Evolutionary conservation across 2,888 invertebrate species (phyloP), one percentile per base, ranked within the genome.

Genomic region (Parelbella ahira): DNA sequence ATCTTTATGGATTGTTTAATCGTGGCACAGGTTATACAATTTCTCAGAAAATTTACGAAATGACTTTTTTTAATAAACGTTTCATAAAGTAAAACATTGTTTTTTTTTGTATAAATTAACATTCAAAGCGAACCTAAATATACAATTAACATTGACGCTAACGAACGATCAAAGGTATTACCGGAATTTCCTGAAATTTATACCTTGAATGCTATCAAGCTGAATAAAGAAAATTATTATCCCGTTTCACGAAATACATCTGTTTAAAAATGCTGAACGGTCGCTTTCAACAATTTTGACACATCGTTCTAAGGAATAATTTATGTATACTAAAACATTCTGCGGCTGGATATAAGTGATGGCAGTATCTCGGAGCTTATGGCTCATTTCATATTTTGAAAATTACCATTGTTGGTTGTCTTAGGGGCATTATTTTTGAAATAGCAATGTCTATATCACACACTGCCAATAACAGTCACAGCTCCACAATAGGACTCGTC

Each of bases 201-300:
- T 30, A 29, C 1, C 7, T n/a, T 5, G 2, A 6, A 4, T 8
- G 9, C 6, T 8, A 18, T 29, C 9, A 9, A 29, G 29, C 23
- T 1, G 8, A n/a, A n/a, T n/a, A n/a, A 7, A 6, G 20, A 20
- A 32, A 7, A 32, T 9, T 3, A 5, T 32, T 20, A 9, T 19
- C 11, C 20, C 20, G 19, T 32, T 32, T 32, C 11, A 4, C 3
- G 19, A 30, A 8, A 9, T n/a, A 18, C 6, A 6, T 5, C 30
- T 10, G 19, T 30, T 19, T 6, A 5, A 9, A 4, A 32, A 32
- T 20, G 20, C 10, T 32, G 20, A 32, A 20, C 20, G 27, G 7
- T 20, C 7, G n/a, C 20, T 32, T 20, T 20, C 11, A 12, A 9
- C 32, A 32, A 32, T 32, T 32, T 19, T 20, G 20, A 32, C 32